These are phyloP conservation scores for Strix aluco DNA, from an alignment of 2,113 vertebrate genomes.

Conservation along the genomic window DNA sequence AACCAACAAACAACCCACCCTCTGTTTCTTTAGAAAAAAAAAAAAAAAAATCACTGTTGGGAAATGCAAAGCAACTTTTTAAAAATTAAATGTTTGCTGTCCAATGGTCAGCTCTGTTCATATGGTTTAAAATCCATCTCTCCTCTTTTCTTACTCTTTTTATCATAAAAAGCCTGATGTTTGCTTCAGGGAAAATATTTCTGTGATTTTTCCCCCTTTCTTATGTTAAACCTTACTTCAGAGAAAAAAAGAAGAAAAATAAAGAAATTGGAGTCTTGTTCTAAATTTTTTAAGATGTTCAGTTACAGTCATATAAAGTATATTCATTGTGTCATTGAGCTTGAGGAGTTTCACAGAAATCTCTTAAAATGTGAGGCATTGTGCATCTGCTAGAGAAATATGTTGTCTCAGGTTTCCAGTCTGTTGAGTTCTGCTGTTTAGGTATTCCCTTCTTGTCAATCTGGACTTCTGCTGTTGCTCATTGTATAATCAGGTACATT, in stretches of 20 bases:
- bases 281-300: neutral
- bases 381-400: neutral
- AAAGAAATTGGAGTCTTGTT: neutral
- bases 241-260: neutral
- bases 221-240: neutral
- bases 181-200: neutral
- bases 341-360: neutral
- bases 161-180: neutral
- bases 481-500: neutral
- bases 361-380: neutral
- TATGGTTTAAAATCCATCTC: neutral
- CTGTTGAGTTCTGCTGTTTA: neutral
- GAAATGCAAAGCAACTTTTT: neutral
- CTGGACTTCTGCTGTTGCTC: neutral
- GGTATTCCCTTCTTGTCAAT: neutral
- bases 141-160: neutral
- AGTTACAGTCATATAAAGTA: neutral
- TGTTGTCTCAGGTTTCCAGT: neutral
- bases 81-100: neutral
- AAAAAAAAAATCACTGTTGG: accelerated
- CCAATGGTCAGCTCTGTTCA: neutral
- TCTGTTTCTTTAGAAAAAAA: neutral
- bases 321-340: neutral
- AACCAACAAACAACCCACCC: accelerated
- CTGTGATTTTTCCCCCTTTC: neutral